Percentiles rank a stretch among this genome's conserved stretches.
Conservation (phyloP, 2,113 vertebrate species). For the Zapornia atra region DNA sequence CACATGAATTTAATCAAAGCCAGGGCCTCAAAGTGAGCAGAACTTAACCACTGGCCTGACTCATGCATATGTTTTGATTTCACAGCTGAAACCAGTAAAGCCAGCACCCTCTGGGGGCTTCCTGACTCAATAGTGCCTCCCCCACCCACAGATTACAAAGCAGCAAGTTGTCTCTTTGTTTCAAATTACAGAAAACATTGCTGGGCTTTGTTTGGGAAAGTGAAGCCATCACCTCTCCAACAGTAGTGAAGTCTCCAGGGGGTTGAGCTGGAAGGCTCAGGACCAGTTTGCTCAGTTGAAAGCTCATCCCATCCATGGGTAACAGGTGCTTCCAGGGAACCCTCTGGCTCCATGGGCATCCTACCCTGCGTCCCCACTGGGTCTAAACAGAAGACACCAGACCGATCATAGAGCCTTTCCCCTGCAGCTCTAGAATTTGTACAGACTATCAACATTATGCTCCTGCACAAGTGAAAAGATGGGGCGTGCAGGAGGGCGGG, state of each 20-base stretch:
- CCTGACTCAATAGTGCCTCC: slow-evolving; percentile 25
- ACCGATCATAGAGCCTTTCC: neutral
- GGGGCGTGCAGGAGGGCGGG: rapidly evolving
- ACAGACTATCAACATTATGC: neutral
- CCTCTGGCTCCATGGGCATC: neutral
- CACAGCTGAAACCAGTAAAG: slow-evolving; percentile 70
- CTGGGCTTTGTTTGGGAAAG: slow-evolving; percentile 52
- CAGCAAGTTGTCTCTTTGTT: slow-evolving; percentile 53
- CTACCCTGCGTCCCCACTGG: neutral
- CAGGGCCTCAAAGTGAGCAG: slow-evolving; percentile 74
- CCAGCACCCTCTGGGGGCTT: slow-evolving; percentile 51
- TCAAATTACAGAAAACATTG: slow-evolving; percentile 51
- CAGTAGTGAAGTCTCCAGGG: neutral
- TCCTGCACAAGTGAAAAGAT: neutral
- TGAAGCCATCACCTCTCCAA: slow-evolving; percentile 13
- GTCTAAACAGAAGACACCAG: neutral
- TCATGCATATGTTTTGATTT: slow-evolving; percentile 62
- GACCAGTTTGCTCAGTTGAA: neutral
- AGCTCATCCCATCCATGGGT: neutral
- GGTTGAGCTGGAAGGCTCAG: neutral
- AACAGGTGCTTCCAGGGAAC: neutral
- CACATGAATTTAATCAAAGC: slow-evolving; percentile 83
- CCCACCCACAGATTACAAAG: slow-evolving; percentile 56
- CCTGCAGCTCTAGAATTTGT: neutral
- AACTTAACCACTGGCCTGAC: slow-evolving; percentile 72